A percentile compares a stretch with the other conserved stretches of the same genome.
Evolutionary conservation across 2,888 invertebrate genomes (phyloP).

Genomic region (Caenorhabditis zanzibari): DNA sequence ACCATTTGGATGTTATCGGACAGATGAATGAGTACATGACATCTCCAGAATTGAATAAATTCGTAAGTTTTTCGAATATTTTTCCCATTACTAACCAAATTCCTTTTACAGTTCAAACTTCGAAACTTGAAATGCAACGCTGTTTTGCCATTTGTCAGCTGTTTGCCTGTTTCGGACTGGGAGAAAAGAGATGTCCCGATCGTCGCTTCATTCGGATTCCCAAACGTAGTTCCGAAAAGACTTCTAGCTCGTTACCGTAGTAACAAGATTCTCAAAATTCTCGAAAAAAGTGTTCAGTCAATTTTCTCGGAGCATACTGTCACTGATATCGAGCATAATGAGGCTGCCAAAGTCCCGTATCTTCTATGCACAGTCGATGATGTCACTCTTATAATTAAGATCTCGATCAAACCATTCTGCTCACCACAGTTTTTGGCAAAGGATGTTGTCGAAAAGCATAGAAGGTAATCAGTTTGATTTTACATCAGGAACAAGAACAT

Average conservation of each 20-base stretch:
- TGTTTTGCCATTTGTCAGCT: constrained; percentile 42
- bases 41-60: not conserved
- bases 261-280: constrained; percentile 23
- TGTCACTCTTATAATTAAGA: constrained; percentile 36
- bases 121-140: constrained; percentile 39
- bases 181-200: constrained; percentile 37
- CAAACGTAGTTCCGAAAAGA: constrained; percentile 10
- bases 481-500: too few species aligned
- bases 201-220: constrained; percentile 44
- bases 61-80: constrained; percentile 9
- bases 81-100: not conserved
- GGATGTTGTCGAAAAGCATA: constrained; percentile 29
- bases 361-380: constrained; percentile 31
- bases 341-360: constrained; percentile 24
- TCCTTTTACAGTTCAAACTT: constrained; percentile 8
- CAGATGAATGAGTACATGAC: constrained; percentile 16
- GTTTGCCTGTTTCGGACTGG: constrained; percentile 28
- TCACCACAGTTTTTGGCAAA: constrained; percentile 28
- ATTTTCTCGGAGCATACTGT: constrained; percentile 20
- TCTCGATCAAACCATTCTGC: constrained; percentile 51
- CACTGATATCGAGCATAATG: constrained; percentile 29
- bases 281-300: not conserved
- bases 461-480: not conserved
- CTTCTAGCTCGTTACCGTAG: constrained; percentile 21
- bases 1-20: constrained; percentile 25